A percentile compares a stretch with the other conserved stretches of the same genome.
Conservation (phyloP, 2,888 invertebrate species). For the Caenorhabditis becei region DNA sequence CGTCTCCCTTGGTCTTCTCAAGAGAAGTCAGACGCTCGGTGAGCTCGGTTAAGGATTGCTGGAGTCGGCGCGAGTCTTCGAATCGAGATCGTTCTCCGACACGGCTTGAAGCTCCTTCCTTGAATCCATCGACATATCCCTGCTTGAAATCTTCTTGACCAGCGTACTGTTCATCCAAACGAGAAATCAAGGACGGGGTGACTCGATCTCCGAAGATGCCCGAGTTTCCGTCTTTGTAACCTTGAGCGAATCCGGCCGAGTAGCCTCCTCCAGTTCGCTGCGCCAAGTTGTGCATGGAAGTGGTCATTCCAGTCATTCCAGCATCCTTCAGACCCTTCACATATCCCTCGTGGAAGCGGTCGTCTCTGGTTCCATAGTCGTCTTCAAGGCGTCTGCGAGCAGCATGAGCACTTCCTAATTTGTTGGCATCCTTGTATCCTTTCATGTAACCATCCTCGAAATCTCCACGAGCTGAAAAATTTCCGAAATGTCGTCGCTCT, state of each 20-base stretch:
- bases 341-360: constrained; percentile 81
- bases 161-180: constrained; percentile 81
- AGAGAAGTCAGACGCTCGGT: constrained; percentile 81
- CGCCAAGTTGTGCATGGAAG: constrained; percentile 81
- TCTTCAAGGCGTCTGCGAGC: constrained; percentile 77
- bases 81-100: constrained; percentile 70
- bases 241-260: constrained; percentile 82
- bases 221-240: constrained; percentile 80
- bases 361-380: constrained; percentile 76
- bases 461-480: constrained; percentile 60
- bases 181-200: constrained; percentile 79
- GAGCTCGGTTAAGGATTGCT: constrained; percentile 80
- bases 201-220: constrained; percentile 81
- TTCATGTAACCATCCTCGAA: constrained; percentile 81
- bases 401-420: constrained; percentile 73
- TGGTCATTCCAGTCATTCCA: constrained; percentile 81
- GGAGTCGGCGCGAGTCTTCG: constrained; percentile 78
- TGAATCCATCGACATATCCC: constrained; percentile 82
- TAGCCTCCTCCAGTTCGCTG: constrained; percentile 77
- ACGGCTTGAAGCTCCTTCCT: constrained; percentile 77
- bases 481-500: not conserved
- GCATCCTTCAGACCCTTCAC: constrained; percentile 80
- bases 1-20: constrained; percentile 80
- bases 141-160: constrained; percentile 82
- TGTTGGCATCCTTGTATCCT: constrained; percentile 81